Evolutionary conservation across 2,888 invertebrate species (phyloP).

Genomic region (Cataglyphis cursor): DNA sequence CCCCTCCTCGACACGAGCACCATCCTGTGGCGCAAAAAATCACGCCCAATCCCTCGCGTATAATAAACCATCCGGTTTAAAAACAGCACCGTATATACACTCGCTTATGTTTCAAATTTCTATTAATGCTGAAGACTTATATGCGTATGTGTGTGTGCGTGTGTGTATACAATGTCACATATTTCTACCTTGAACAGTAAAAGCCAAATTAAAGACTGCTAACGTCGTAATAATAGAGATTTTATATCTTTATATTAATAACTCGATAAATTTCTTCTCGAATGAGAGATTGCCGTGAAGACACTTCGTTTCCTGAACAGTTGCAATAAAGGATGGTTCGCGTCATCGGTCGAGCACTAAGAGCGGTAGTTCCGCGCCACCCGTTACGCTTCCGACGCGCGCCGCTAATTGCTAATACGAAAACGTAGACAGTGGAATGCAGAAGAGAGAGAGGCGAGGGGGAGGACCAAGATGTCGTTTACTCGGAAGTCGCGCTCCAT

Average conservation of each 20-base stretch:
- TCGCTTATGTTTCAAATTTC: neutral
- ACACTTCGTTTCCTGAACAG: neutral
- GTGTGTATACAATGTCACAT: too few species aligned
- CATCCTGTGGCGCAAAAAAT: constrained; percentile 55
- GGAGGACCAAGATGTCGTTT: constrained; percentile 25
- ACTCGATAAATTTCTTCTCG: neutral
- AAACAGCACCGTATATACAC: constrained; percentile 24
- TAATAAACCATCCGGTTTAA: constrained; percentile 47
- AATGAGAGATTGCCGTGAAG: too few species aligned
- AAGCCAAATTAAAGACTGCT: neutral
- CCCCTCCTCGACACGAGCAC: constrained; percentile 44
- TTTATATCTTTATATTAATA: neutral
- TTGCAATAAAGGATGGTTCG: neutral
- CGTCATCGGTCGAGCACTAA: neutral
- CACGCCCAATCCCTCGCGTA: constrained; percentile 33
- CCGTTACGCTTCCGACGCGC: constrained; percentile 42
- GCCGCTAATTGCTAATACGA: constrained; percentile 76
- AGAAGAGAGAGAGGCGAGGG: constrained; percentile 35
- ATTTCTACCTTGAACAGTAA: neutral
- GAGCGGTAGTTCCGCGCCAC: constrained; percentile 13
- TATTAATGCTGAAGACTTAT: neutral
- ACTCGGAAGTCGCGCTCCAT: constrained; percentile 38
- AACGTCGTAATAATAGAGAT: neutral
- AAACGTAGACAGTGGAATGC: constrained; percentile 63
- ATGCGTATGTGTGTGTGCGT: neutral